Percentiles rank a stretch among this genome's conserved stretches.
phyloP scores from a whole-genome alignment of 64 coral and sea anemone species.

The Porites lutea region DNA sequence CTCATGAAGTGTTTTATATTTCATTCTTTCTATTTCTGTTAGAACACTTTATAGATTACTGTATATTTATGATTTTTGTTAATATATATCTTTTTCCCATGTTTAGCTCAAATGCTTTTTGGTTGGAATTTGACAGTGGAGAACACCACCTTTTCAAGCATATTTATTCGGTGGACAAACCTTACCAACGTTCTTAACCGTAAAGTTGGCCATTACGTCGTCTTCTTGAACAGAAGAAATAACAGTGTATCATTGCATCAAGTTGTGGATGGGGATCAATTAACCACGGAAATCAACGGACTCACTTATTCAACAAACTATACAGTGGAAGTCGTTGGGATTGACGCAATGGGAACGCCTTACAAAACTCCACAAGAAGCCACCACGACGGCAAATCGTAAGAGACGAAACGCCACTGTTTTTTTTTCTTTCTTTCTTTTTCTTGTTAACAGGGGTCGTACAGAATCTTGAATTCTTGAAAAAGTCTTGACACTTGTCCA shows the following conservation, averaged over 20 bases:
- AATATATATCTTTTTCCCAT: neutral
- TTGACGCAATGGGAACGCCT: neutral
- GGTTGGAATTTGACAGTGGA: neutral
- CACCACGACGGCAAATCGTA: neutral
- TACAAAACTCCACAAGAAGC: neutral
- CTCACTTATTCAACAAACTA: neutral
- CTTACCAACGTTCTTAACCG: neutral
- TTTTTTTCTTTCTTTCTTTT: no score
- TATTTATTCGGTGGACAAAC: slow-evolving; percentile 12
- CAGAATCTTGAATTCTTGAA: no score
- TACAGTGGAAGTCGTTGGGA: neutral
- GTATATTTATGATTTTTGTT: no score
- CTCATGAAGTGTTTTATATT: no score
- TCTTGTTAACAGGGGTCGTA: no score
- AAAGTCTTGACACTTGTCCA: no score
- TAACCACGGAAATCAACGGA: neutral
- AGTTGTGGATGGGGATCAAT: neutral
- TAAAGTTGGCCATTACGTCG: neutral
- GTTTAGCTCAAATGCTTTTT: neutral
- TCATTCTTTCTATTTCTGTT: no score
- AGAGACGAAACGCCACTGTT: neutral
- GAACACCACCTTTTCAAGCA: neutral
- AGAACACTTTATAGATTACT: no score
- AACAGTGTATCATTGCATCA: neutral
- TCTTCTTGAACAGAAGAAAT: neutral